phyloP scores from a whole-genome alignment of 1,140 invertebrate species.

The Andricus grossulariae region DNA sequence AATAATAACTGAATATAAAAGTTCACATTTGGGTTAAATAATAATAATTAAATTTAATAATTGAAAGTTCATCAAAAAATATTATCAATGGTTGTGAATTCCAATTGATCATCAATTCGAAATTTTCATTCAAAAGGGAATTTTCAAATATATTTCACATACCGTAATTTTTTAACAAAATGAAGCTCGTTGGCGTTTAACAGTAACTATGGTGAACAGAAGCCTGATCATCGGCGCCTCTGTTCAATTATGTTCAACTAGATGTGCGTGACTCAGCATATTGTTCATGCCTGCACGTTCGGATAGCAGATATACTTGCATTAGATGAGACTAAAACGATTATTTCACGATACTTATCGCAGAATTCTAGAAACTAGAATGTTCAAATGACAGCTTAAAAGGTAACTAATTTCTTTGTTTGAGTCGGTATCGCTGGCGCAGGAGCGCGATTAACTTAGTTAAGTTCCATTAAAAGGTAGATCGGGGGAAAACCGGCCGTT shows the following conservation, averaged over 20 bases:
- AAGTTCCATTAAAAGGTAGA: too few species aligned
- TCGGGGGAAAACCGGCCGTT: too few species aligned
- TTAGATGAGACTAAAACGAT: slow-evolving; percentile 38
- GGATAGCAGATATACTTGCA: slow-evolving; percentile 31
- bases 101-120: too few species aligned
- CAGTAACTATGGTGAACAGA: neutral
- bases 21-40: too few species aligned
- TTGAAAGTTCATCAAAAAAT: too few species aligned
- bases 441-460: neutral
- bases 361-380: slow-evolving; percentile 19
- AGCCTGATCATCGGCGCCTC: slow-evolving; percentile 6
- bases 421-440: slow-evolving; percentile 42
- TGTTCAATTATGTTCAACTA: slow-evolving; percentile 32
- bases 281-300: slow-evolving; percentile 25
- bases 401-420: slow-evolving; percentile 46
- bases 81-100: too few species aligned
- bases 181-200: neutral
- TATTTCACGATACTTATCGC: slow-evolving; percentile 45
- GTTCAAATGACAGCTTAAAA: slow-evolving; percentile 51
- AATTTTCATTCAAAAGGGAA: too few species aligned
- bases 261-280: slow-evolving; percentile 33
- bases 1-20: too few species aligned
- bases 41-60: too few species aligned
- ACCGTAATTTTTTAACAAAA: neutral
- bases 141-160: neutral